Base-by-base conservation (phyloP, 2,797 vertebrate genomes). In the Melanotaenia pygmaea region DNA sequence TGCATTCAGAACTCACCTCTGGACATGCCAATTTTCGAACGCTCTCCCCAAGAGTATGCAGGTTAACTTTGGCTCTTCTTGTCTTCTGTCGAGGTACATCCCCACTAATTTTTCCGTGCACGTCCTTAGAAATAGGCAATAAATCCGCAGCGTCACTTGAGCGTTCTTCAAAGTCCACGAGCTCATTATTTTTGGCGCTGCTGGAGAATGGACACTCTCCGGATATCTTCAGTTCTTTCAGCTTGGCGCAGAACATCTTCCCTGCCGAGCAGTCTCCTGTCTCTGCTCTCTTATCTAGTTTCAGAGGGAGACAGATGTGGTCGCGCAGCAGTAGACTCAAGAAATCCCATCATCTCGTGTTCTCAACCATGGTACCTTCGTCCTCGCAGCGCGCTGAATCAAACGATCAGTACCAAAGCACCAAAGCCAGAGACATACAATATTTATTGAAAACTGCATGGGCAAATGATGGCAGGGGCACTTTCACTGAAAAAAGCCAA, bases 231-330 rank as follows among this genome's bases (percentile, higher is more conserved):
- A 99, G 92, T 47, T 99, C 98, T 89, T 98, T 99, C 84, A 99
- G 93, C 94, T 98, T 98, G 50, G 97, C 94, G 90, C 98, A 99
- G 92, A 99, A 99, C 98, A 99, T 99, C 77, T 95, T 94, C 38
- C 28, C 64, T 59, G 74, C 76, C 76, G 50, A 45, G 28, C 30
- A 16, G 28, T 74, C 61, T 77, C 64, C 64, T 24, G 50, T 13
- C 50, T 68, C 60, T 40, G 56, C 32, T 64, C 35, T 82, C 67
- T 86, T 85, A 90, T 85, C 82, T 90, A 64, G 80, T 84, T 71
- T 88, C 70, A 70, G 76, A 57, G 54, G 74, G 38, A 81, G 86
- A 76, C 80, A 26, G 80, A 82, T 74, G 84, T 75, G 82, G 67
- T 80, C 67, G 77, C 69, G 77, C 82, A 77, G 87, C 83, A 75